Percentiles rank a stretch among this genome's conserved stretches.
These are phyloP conservation scores for Chaetogeoica ovagalla DNA, from an alignment of 2,888 invertebrate species.

Conservation along the genomic window DNA sequence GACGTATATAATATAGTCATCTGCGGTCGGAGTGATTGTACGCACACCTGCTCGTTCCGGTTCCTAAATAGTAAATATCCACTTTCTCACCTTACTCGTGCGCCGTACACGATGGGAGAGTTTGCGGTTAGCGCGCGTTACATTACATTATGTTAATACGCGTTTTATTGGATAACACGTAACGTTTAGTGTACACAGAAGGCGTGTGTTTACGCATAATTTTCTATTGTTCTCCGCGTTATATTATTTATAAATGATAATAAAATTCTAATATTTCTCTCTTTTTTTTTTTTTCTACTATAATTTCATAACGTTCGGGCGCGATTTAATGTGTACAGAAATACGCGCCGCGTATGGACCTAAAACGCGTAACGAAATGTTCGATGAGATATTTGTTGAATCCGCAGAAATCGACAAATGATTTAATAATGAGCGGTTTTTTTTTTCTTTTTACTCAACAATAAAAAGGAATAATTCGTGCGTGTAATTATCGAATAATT, in stretches of 20 bases:
- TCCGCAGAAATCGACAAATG: no score
- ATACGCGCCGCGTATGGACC: no score
- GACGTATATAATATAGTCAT: not conserved
- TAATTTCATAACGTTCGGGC: no score
- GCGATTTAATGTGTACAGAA: no score
- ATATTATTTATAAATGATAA: no score
- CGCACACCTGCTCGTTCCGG: conserved; percentile 25
- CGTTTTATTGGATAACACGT: not conserved
- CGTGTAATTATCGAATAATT: not conserved
- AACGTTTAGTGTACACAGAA: not conserved
- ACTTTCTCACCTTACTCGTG: conserved; percentile 31
- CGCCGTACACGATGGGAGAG: not conserved
- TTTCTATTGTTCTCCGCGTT: not conserved
- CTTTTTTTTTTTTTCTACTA: no score
- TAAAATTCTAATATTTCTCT: no score
- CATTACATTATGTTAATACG: not conserved
- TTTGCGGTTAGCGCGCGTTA: not conserved
- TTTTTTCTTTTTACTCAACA: no score
- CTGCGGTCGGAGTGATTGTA: conserved; percentile 5
- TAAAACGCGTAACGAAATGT: no score
- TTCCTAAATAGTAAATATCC: conserved; percentile 11
- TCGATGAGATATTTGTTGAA: no score
- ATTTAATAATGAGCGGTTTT: no score
- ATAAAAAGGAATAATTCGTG: no score
- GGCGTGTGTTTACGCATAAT: not conserved